Base-by-base conservation (phyloP, 2,888 invertebrate species). In the Litoditis marina region DNA sequence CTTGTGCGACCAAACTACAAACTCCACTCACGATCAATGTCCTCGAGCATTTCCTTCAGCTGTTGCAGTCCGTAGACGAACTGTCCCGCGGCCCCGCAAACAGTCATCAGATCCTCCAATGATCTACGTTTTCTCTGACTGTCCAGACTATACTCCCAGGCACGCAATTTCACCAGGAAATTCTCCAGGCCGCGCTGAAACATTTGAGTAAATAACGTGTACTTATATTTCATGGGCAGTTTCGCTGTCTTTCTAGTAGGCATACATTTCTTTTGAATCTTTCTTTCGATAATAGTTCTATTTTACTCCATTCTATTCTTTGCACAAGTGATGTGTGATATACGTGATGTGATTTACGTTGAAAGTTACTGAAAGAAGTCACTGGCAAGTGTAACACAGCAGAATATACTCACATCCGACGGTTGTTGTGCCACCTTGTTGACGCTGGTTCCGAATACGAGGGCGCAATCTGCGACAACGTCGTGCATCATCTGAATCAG, bases 1-100 rank as follows among this genome's bases (percentile, higher is more conserved):
- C n/a, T n/a, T n/a, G n/a, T n/a, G n/a, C n/a, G n/a, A n/a, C n/a
- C n/a, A n/a, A n/a, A n/a, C n/a, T n/a, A n/a, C n/a, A n/a, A n/a
- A n/a, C n/a, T n/a, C n/a, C n/a, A 34, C 39, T 34, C 30, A 59
- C 59, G 27, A 30, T 59, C 59, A 16, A 44, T 49, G 1, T 11
- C 3, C 13, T 60, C 56, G 30, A 53, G 50, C 1, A 52, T 31
- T 6, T 47, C 53, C 28, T 67, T 64, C 25, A 67, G 32, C 19
- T 67, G 60, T 28, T 64, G 50, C 42, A 67, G 47, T 47, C 56
- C 60, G 16, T 32, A 31, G 1, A 55, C 39, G 27, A 67, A 50
- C n/a, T 64, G 60, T 11, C 67, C 67, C 16, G 63, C 60, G 34
- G 67, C 39, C n/a, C 58, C 50, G 34, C 60, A 60, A 5, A 67